Conservation (phyloP, 1,140 invertebrate species). For the Drosophila parvula region DNA sequence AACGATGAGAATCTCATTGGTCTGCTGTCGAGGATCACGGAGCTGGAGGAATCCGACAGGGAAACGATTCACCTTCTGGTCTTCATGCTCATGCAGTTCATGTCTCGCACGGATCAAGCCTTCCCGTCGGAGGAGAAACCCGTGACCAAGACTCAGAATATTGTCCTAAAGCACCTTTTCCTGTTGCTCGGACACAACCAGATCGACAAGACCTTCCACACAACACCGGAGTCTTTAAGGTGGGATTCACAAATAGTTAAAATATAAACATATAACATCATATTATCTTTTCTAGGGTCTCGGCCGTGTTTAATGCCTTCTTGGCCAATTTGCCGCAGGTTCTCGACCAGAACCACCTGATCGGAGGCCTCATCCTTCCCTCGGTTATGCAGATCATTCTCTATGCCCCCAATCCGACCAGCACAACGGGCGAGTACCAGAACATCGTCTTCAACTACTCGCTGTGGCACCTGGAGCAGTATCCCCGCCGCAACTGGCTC, state of each 20-base stretch:
- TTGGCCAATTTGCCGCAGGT: slow-evolving; percentile 96
- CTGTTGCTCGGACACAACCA: slow-evolving; percentile 96
- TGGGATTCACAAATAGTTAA: slow-evolving; percentile 74
- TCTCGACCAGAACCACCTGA: slow-evolving; percentile 96
- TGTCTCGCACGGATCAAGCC: slow-evolving; percentile 90
- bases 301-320: slow-evolving; percentile 98
- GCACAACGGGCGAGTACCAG: slow-evolving; percentile 83
- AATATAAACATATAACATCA: neutral
- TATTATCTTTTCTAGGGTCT: slow-evolving; percentile 84
- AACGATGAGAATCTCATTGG: slow-evolving; percentile 89
- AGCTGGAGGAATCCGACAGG: slow-evolving; percentile 96
- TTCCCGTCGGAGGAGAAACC: slow-evolving; percentile 94
- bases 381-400: slow-evolving; percentile 94
- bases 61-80: slow-evolving; percentile 98
- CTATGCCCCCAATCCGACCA: slow-evolving; percentile 91
- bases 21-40: slow-evolving; percentile 92
- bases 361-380: slow-evolving; percentile 94
- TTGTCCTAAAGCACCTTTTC: slow-evolving; percentile 96
- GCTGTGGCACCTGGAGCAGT: slow-evolving; percentile 93
- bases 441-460: slow-evolving; percentile 88
- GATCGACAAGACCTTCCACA: slow-evolving; percentile 94
- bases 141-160: slow-evolving; percentile 90
- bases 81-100: slow-evolving; percentile 97
- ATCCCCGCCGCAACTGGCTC: slow-evolving; percentile 95
- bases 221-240: slow-evolving; percentile 94